These are phyloP conservation scores for Zaprionus bogoriensis DNA, from an alignment of 2,888 invertebrate species.

Conservation along the genomic window DNA sequence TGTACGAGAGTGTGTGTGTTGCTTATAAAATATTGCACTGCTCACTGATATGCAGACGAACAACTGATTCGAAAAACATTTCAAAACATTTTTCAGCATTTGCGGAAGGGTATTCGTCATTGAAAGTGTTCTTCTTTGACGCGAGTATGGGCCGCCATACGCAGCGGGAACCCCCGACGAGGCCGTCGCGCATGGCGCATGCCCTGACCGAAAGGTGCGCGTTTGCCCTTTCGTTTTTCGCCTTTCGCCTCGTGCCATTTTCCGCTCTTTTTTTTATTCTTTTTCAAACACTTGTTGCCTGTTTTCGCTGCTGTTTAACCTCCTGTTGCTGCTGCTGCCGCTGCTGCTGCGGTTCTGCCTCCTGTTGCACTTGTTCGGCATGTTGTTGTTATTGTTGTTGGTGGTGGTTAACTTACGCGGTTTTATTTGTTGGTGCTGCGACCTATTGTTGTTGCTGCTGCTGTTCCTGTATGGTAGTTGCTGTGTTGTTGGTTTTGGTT, in stretches of 20 bases:
- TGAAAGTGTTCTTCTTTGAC: slow-evolving; percentile 36
- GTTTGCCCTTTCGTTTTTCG: no score
- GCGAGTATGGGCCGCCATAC: no score
- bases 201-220: slow-evolving; percentile 8
- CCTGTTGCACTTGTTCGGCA: background rate
- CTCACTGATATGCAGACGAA: no score
- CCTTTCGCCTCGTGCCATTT: background rate
- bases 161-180: slow-evolving; percentile 25
- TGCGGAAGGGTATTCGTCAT: slow-evolving; percentile 33
- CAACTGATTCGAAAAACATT: no score
- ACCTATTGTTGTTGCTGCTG: background rate
- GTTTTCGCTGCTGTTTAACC: background rate
- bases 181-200: slow-evolving; percentile 21
- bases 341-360: slow-evolving; percentile 6
- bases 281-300: background rate
- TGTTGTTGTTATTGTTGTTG: background rate
- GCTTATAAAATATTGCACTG: no score
- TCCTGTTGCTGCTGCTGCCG: background rate
- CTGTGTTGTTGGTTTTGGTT: no score
- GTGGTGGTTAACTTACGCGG: background rate
- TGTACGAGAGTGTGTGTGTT: no score
- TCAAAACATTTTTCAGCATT: background rate
- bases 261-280: background rate
- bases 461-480: no score
- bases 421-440: no score